Evolutionary conservation across 2,888 invertebrate genomes (phyloP), one percentile per base, ranked within the genome.

Genomic region (Megastigmus dorsalis): DNA sequence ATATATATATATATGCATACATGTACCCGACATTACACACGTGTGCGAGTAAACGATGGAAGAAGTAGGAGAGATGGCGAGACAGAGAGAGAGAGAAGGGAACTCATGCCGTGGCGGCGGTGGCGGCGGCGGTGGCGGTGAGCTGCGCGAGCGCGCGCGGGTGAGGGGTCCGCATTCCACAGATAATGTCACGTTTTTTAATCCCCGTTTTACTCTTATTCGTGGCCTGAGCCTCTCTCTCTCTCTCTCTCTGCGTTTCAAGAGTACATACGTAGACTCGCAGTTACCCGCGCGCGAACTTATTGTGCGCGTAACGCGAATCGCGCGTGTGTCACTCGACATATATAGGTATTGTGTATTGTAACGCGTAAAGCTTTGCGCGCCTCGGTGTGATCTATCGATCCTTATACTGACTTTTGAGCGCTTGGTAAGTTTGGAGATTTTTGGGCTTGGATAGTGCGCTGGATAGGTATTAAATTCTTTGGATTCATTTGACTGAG

Each of bases 151-250:
- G 78, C 65, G 77, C 65, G 79, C 77, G 76, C 79, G 77, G 83
- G 84, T 81, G 85, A 84, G 87, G 86, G 84, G 84, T 84, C 85
- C 87, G 86, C 87, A 88, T 86, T 87, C 87, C 87, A 85, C 86
- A 84, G 87, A 86, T 86, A 86, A 85, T 87, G 86, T 86, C 87
- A 86, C 86, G 86, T 86, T 88, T 87, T 85, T 86, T 84, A 87
- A 86, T 85, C 85, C 69, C 63, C 83, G 83, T 84, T 86, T 86
- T 85, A 84, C 85, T 86, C 76, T 85, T 85, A 85, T 86, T 86
- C 82, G 82, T 80, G 80, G n/a, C n/a, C n/a, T n/a, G n/a, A n/a
- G n/a, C n/a, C n/a, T n/a, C n/a, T n/a, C n/a, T n/a, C n/a, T n/a
- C n/a, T n/a, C n/a, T n/a, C n/a, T n/a, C n/a, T n/a, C n/a, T n/a